Percentiles rank a stretch among this genome's conserved stretches.
Conservation (phyloP, 1,140 invertebrate species). For the Forficula auricularia region DNA sequence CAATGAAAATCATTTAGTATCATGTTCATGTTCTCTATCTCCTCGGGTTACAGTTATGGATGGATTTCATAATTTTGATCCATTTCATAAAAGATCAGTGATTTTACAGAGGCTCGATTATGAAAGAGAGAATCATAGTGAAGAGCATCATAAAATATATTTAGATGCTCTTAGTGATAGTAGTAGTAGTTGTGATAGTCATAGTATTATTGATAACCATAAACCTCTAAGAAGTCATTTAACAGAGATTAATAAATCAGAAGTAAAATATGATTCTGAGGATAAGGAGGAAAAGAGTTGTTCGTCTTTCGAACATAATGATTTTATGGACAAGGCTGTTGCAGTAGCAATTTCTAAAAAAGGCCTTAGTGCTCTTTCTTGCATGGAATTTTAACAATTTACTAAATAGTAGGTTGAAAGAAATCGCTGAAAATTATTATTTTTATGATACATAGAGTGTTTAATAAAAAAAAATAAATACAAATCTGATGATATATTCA, state of each 20-base stretch:
- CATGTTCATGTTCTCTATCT: not conserved
- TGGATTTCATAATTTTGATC: not conserved
- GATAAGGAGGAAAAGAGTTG: conserved; percentile 16
- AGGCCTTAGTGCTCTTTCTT: conserved; percentile 33
- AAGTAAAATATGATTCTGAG: conserved; percentile 14
- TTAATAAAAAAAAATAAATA: too few species aligned
- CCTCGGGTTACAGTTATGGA: not conserved
- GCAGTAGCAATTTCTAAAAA: conserved; percentile 51
- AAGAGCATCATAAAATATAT: not conserved
- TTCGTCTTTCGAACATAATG: conserved; percentile 25
- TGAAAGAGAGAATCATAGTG: not conserved
- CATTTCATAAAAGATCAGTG: conserved; percentile 3
- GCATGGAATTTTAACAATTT: conserved; percentile 1
- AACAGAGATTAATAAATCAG: not conserved
- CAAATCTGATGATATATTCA: too few species aligned
- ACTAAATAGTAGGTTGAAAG: too few species aligned
- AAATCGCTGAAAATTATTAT: too few species aligned
- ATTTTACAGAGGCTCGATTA: not conserved
- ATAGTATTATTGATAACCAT: not conserved
- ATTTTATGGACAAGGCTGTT: conserved; percentile 46
- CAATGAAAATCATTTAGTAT: not conserved
- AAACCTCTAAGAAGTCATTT: not conserved
- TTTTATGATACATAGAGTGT: too few species aligned
- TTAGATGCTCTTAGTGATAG: not conserved
- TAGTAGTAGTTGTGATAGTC: not conserved